These are phyloP conservation scores for Cephus pygmeus DNA, from an alignment of 2,888 invertebrate species.

Conservation along the genomic window DNA sequence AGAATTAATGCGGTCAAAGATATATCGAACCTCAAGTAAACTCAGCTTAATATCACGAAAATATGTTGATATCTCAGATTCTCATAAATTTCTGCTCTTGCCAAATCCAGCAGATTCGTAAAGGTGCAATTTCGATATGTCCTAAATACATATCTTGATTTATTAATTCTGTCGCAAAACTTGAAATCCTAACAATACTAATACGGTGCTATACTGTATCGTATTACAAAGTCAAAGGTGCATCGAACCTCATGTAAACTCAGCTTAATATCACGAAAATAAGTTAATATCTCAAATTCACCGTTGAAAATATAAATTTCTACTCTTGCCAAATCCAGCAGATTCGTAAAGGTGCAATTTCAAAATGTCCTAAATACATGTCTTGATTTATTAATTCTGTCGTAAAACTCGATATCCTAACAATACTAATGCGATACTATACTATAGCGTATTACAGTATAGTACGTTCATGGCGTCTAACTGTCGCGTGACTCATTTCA, in stretches of 20 bases:
- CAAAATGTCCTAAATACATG: too few relatives aligned
- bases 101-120: too few relatives aligned
- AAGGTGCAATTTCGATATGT: too few relatives aligned
- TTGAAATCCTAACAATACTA: too few relatives aligned
- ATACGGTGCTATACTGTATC: background rate
- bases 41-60: background rate
- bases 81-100: background rate
- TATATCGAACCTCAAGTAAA: background rate
- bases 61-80: background rate
- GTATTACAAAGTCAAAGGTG: background rate
- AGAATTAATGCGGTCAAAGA: background rate
- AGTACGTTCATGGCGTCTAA: constrained; percentile 19
- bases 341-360: too few relatives aligned
- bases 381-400: too few relatives aligned
- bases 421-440: background rate
- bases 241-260: background rate
- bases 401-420: too few relatives aligned
- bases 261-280: background rate
- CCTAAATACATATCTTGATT: too few relatives aligned
- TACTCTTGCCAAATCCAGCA: too few relatives aligned
- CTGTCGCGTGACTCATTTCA: constrained; percentile 54
- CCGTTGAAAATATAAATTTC: background rate
- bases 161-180: too few relatives aligned
- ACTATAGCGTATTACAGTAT: background rate
- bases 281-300: background rate